Conservation (phyloP, 2,113 vertebrate species). For the Hirundichthys speculiger region DNA sequence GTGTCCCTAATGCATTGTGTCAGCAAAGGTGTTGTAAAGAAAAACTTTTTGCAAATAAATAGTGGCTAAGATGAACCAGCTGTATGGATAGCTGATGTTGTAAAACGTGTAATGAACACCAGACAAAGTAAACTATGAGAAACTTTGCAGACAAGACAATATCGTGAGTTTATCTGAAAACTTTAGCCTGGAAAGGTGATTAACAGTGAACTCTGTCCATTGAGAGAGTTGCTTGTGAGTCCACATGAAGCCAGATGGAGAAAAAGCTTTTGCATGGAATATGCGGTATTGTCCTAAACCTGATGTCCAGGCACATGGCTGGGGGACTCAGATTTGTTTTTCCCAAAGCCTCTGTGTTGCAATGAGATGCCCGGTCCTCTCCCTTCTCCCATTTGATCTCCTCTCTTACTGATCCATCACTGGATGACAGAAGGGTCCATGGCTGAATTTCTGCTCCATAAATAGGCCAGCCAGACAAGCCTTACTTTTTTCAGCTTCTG, state of each 20-base stretch:
- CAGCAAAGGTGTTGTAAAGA: too few species aligned
- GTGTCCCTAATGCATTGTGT: too few species aligned
- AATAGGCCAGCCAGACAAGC: conserved; percentile 79
- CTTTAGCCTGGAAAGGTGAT: too few species aligned
- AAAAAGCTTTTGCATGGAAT: conserved; percentile 25
- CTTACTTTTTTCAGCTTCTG: conserved; percentile 65
- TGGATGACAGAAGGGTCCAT: conserved; percentile 70
- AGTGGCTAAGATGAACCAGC: too few species aligned
- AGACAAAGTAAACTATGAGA: too few species aligned
- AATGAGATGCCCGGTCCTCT: conserved; percentile 36
- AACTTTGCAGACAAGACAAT: too few species aligned
- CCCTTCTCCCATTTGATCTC: conserved; percentile 19
- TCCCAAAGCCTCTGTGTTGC: conserved; percentile 39
- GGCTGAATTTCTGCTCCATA: conserved; percentile 80
- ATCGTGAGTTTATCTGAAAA: too few species aligned
- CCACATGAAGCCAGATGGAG: background rate
- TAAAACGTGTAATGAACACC: too few species aligned
- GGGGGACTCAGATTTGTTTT: conserved; percentile 2
- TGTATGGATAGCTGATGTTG: too few species aligned
- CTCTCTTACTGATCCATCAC: conserved; percentile 59
- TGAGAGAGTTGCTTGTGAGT: background rate
- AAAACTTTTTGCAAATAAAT: too few species aligned
- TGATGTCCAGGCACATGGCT: conserved; percentile 8
- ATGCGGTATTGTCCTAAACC: conserved; percentile 8
- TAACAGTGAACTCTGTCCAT: too few species aligned